Evolutionary conservation across 1,140 invertebrate species (phyloP).

Genomic region (Neodiprion virginianus): DNA sequence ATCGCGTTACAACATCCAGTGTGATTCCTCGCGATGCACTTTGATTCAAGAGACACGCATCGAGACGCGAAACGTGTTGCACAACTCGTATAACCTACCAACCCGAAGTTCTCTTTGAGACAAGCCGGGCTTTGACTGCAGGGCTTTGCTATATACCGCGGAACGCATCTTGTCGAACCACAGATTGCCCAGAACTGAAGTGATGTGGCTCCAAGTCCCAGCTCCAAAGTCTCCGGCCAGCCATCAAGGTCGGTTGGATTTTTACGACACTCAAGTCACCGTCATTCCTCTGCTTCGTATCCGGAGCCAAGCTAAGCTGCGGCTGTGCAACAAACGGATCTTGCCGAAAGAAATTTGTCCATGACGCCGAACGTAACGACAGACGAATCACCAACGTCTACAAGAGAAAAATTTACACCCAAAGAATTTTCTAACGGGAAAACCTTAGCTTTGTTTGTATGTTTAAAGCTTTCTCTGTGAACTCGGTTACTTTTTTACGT

Average conservation of each 20-base stretch:
- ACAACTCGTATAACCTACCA: neutral
- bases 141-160: constrained; percentile 8
- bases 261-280: constrained; percentile 40
- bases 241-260: constrained; percentile 50
- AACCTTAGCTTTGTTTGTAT: too few relatives aligned
- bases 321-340: too few relatives aligned
- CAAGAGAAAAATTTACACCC: too few relatives aligned
- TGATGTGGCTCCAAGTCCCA: constrained; percentile 43
- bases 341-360: too few relatives aligned
- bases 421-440: too few relatives aligned
- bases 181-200: constrained; percentile 42
- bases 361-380: too few relatives aligned
- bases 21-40: neutral
- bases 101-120: neutral
- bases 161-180: constrained; percentile 47
- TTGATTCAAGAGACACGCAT: neutral
- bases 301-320: too few relatives aligned
- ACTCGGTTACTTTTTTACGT: too few relatives aligned
- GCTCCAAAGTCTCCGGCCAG: constrained; percentile 31
- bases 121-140: neutral
- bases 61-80: neutral
- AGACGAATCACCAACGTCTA: too few relatives aligned
- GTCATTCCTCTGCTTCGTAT: too few relatives aligned
- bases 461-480: too few relatives aligned
- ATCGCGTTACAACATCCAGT: neutral